Evolutionary conservation across 2,113 vertebrate species (phyloP), one percentile per base, ranked within the genome.

Genomic region (Dicaeum eximium): DNA sequence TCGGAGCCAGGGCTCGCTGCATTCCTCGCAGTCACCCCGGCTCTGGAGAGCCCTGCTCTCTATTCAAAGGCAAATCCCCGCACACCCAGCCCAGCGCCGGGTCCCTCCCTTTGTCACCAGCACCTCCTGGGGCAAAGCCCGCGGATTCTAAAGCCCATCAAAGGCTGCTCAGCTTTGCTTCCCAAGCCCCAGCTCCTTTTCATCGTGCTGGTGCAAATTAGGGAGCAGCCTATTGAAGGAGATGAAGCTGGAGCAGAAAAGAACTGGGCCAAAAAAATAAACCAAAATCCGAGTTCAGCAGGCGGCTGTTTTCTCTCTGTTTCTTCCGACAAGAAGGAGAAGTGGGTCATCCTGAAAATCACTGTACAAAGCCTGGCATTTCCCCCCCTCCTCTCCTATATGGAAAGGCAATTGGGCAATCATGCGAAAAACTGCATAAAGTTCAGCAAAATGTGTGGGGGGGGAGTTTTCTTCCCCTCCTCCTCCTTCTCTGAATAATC

Each of bases 331-430:
- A 8, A 95, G 35, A 6, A 62, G 48, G 31, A 94, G 64, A 95
- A 93, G 18, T 91, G 80, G 80, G 73, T 89, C 92, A 53, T 23
- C 31, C 9, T 57, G 86, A 86, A 88, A 92, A 83, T 51, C 57
- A 44, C 60, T 4, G 50, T 25, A 62, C 15, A 54, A 77, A 47
- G 56, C 57, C 53, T n/a, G 24, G 84, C 11, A 10, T 71, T 74
- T 67, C 0, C 3, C 51, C 86, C 58, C 27, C 17, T 77, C 54
- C 72, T n/a, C 77, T 93, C 54, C 80, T 31, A 7, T 53, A 58
- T 7, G 31, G 60, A 70, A 77, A 33, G 47, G 75, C 27, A 86
- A 95, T 83, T 53, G 85, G 79, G 88, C 85, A 91, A 60, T 85
- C 90, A 90, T 69, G 83, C 23, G 15, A 48, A 87, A 38, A 88